These are phyloP conservation scores for Albula glossodonta DNA, from an alignment of 2,113 vertebrate genomes.

Conservation along the genomic window DNA sequence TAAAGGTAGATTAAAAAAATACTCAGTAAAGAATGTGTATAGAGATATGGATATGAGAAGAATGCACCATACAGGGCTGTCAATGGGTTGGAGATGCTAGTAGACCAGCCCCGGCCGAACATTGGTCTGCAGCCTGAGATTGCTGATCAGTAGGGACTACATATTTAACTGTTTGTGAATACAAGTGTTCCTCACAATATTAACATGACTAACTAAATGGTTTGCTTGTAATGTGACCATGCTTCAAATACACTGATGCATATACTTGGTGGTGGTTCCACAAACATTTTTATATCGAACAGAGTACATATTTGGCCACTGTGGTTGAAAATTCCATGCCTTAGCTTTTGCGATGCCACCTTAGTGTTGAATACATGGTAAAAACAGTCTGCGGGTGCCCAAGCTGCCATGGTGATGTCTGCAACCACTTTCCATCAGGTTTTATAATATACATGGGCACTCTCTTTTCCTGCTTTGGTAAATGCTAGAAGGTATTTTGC, in stretches of 20 bases:
- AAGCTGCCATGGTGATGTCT: background rate
- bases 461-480: background rate
- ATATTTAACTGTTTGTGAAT: background rate
- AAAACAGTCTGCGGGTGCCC: too few species aligned
- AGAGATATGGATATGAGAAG: background rate
- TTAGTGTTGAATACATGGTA: background rate
- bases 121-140: background rate
- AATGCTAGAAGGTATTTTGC: background rate
- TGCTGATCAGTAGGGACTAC: background rate
- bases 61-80: background rate
- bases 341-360: background rate
- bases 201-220: background rate
- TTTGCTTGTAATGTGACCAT: too few species aligned
- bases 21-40: background rate
- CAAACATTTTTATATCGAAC: background rate
- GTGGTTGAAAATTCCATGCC: background rate
- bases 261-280: background rate
- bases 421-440: background rate
- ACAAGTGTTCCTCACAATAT: background rate
- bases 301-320: background rate
- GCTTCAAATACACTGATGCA: background rate
- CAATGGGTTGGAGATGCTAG: too few species aligned
- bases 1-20: background rate
- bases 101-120: too few species aligned
- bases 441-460: background rate